Conservation (phyloP, 2,797 vertebrate species). For the Parauchenoglanis punctatus region DNA sequence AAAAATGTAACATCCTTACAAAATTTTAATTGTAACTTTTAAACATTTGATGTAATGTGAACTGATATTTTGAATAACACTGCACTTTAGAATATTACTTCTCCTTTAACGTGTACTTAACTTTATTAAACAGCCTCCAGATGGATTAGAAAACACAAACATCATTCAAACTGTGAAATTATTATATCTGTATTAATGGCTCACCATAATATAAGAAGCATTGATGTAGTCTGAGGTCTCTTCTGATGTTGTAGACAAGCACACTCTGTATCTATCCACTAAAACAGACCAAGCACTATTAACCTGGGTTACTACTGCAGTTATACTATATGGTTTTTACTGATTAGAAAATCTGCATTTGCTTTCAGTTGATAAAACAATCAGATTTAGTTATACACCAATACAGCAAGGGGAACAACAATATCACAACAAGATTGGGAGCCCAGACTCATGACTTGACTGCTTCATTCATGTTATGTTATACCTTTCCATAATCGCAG, state of each 20-base stretch:
- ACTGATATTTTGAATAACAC: background rate
- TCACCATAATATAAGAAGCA: slow-evolving; percentile 92
- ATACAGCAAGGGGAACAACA: background rate
- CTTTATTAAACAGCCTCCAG: background rate
- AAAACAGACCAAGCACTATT: slow-evolving; percentile 53
- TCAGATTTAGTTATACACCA: background rate
- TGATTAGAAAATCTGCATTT: background rate
- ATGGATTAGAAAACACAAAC: background rate
- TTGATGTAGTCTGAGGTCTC: slow-evolving; percentile 95
- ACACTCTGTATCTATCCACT: slow-evolving; percentile 91
- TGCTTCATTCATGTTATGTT: background rate
- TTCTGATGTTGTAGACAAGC: slow-evolving; percentile 79
- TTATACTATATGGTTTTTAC: background rate
- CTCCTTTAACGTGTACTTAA: background rate
- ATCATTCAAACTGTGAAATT: background rate
- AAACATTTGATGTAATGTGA: background rate
- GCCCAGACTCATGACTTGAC: background rate
- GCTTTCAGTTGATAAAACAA: background rate
- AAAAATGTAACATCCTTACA: background rate
- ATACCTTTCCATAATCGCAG: background rate
- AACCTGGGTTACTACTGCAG: background rate
- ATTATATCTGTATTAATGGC: slow-evolving; percentile 47
- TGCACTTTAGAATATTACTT: background rate
- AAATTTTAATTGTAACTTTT: background rate
- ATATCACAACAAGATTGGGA: too few species aligned